phyloP scores from a whole-genome alignment of 1,140 invertebrate genomes.

The Papilio machaon region DNA sequence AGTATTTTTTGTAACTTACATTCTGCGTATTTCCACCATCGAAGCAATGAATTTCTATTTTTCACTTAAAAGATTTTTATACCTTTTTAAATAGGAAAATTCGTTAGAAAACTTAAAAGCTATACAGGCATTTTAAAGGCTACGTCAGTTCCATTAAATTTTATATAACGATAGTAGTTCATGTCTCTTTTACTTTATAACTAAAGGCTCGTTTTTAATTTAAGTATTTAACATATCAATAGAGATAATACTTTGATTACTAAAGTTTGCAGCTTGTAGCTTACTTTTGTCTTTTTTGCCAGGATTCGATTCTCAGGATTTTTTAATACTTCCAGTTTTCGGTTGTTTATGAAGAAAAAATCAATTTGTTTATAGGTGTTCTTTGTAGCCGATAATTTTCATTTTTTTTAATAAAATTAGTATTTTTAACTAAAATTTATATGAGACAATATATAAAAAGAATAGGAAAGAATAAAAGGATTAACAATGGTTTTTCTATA shows the following conservation, averaged over 20 bases:
- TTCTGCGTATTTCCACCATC: too few relatives aligned
- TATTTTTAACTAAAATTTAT: background rate
- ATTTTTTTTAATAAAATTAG: too few relatives aligned
- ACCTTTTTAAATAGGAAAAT: background rate
- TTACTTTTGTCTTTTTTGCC: background rate
- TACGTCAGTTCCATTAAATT: background rate
- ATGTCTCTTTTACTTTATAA: background rate
- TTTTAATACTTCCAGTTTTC: background rate
- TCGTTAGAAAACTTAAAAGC: background rate
- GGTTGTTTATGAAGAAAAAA: too few relatives aligned
- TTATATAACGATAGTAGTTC: background rate
- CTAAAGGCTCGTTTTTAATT: background rate
- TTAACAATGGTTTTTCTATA: background rate
- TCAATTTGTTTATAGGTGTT: background rate
- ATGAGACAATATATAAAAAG: background rate
- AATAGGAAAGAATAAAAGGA: constrained; percentile 4
- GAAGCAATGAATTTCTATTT: background rate
- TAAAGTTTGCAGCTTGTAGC: background rate
- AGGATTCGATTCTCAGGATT: background rate
- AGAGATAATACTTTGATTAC: background rate
- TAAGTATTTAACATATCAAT: background rate
- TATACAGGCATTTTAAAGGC: background rate
- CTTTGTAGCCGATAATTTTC: too few relatives aligned
- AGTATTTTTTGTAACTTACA: too few relatives aligned
- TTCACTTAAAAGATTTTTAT: background rate